phyloP scores from a whole-genome alignment of 2,888 invertebrate genomes.

The Marronus borbonicus region DNA sequence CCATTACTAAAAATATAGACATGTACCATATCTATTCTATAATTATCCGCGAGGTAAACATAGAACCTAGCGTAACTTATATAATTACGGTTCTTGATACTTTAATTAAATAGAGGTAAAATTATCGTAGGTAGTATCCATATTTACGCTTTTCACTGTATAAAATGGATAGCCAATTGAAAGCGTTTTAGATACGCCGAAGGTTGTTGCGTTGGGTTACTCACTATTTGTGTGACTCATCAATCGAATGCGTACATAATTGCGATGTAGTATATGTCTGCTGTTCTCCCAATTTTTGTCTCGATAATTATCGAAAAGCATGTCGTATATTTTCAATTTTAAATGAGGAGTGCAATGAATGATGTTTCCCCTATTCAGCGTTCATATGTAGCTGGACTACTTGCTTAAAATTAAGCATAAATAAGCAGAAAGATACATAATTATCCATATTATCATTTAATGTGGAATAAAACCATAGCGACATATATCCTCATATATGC shows the following conservation, averaged over 20 bases:
- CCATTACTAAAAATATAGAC: constrained; percentile 2
- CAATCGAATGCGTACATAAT: too few species aligned
- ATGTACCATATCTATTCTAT: not conserved
- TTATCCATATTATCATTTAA: too few species aligned
- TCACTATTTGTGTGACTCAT: not conserved
- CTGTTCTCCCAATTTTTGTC: too few species aligned
- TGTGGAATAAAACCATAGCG: too few species aligned
- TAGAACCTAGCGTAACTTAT: not conserved
- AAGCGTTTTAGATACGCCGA: not conserved
- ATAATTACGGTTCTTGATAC: not conserved
- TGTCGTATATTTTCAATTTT: too few species aligned
- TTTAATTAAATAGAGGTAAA: constrained; percentile 2
- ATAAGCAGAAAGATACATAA: too few species aligned
- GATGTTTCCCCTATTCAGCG: too few species aligned
- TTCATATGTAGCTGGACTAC: too few species aligned
- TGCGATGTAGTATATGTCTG: too few species aligned
- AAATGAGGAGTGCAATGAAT: too few species aligned
- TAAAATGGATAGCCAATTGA: not conserved
- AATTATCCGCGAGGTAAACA: not conserved
- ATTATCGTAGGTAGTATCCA: not conserved
- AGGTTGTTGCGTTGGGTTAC: not conserved
- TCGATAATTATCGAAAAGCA: too few species aligned
- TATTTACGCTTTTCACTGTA: not conserved
- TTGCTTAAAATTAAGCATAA: not conserved
- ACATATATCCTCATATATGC: too few species aligned